Conservation (phyloP, 1,140 invertebrate genomes). For the Notospermus geniculatus region DNA sequence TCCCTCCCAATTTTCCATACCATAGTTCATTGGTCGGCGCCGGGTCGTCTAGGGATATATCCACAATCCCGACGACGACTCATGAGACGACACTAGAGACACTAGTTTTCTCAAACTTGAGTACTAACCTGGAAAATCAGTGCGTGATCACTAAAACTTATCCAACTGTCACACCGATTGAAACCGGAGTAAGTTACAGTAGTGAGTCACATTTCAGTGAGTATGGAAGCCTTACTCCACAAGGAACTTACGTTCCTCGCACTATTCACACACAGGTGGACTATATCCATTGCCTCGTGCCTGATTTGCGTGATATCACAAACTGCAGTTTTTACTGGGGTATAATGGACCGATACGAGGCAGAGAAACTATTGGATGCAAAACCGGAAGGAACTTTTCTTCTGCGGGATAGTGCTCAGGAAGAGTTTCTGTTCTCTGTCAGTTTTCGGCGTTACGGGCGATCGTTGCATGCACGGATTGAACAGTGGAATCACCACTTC, state of each 20-base stretch:
- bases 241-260: conserved; percentile 4
- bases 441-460: conserved; percentile 93
- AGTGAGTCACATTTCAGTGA: conserved; percentile 6
- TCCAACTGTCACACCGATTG: not conserved
- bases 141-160: conserved; percentile 4
- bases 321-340: conserved; percentile 97
- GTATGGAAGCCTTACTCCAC: conserved; percentile 5
- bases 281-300: conserved; percentile 93
- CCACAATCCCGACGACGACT: no score
- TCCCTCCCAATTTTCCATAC: conserved; percentile 22
- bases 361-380: conserved; percentile 86
- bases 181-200: not conserved
- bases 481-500: conserved; percentile 95
- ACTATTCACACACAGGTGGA: conserved; percentile 78
- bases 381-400: conserved; percentile 95
- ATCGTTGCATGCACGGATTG: conserved; percentile 92
- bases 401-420: conserved; percentile 91
- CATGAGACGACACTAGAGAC: no score
- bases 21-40: not conserved
- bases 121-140: conserved; percentile 17
- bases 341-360: conserved; percentile 77
- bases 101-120: not conserved
- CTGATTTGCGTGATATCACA: conserved; percentile 76
- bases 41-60: no score
- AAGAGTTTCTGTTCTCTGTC: conserved; percentile 96